These are phyloP conservation scores for Oncorhynchus gorbuscha DNA, from an alignment of 2,113 vertebrate species.

Conservation along the genomic window DNA sequence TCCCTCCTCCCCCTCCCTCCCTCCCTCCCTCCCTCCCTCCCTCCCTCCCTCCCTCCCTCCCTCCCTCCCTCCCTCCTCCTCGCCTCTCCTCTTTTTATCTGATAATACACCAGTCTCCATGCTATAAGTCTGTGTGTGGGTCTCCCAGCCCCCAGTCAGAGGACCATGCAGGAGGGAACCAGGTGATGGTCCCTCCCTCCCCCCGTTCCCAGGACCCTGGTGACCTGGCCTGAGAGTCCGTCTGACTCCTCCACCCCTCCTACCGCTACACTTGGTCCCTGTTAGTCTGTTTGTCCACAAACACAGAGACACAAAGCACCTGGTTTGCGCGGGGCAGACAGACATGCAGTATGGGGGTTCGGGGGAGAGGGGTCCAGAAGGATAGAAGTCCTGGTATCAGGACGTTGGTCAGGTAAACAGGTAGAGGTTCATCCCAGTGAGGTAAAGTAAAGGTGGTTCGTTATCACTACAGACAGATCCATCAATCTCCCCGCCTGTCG, in stretches of 20 bases:
- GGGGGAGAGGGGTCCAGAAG: not conserved
- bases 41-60: too few species aligned
- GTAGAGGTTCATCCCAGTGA: not conserved
- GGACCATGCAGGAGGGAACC: too few species aligned
- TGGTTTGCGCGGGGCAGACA: not conserved
- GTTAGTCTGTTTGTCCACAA: conserved; percentile 36
- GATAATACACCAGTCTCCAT: too few species aligned
- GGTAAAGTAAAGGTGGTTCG: conserved; percentile 23
- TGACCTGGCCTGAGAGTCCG: conserved; percentile 11
- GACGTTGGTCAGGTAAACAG: too few species aligned
- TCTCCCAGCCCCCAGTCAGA: too few species aligned
- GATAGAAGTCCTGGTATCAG: not conserved
- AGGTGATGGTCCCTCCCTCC: too few species aligned
- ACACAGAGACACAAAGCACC: conserved; percentile 13
- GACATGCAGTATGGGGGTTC: too few species aligned
- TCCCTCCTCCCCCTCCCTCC: too few species aligned
- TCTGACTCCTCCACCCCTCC: too few species aligned
- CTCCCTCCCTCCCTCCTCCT: not conserved
- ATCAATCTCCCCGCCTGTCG: conserved; percentile 9
- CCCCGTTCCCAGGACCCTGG: conserved; percentile 24
- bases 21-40: too few species aligned
- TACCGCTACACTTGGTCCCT: not conserved
- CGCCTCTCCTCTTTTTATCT: too few species aligned
- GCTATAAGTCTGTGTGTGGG: too few species aligned
- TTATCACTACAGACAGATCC: conserved; percentile 10